Percentiles rank a stretch among this genome's conserved stretches.
Conservation (phyloP, 30 jellyfish, hydroid and myxozoan species). For the Aurelia coerulea region DNA sequence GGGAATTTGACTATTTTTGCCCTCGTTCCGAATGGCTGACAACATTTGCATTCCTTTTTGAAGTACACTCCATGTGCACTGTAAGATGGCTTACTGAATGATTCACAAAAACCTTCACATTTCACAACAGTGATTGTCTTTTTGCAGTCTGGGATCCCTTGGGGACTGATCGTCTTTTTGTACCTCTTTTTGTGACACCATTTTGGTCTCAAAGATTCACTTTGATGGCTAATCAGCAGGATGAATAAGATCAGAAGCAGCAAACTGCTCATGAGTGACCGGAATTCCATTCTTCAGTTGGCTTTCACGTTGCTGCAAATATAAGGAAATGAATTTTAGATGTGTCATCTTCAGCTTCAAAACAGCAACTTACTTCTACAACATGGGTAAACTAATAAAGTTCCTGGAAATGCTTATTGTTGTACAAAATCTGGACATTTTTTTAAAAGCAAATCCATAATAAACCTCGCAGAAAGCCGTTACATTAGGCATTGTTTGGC, state of each 20-base stretch:
- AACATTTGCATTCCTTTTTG: conserved; percentile 68
- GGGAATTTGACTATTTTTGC: conserved; percentile 50
- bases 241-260: not conserved
- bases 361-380: no score
- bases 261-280: no score
- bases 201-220: conserved; percentile 40
- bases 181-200: conserved; percentile 76
- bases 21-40: conserved; percentile 63
- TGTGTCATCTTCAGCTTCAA: no score
- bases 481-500: no score
- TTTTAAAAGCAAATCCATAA: no score
- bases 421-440: no score
- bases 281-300: no score
- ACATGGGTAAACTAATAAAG: no score
- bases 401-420: no score
- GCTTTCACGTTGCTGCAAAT: no score
- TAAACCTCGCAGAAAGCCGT: no score
- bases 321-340: no score
- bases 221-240: conserved; percentile 12
- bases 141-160: conserved; percentile 78
- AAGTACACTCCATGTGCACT: conserved; percentile 42
- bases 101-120: conserved; percentile 86
- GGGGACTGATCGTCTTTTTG: conserved; percentile 62
- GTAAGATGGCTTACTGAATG: conserved; percentile 49
- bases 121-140: conserved; percentile 54